These are phyloP conservation scores for Zaprionus kolodkinae DNA, from an alignment of 1,140 invertebrate genomes.

Conservation along the genomic window DNA sequence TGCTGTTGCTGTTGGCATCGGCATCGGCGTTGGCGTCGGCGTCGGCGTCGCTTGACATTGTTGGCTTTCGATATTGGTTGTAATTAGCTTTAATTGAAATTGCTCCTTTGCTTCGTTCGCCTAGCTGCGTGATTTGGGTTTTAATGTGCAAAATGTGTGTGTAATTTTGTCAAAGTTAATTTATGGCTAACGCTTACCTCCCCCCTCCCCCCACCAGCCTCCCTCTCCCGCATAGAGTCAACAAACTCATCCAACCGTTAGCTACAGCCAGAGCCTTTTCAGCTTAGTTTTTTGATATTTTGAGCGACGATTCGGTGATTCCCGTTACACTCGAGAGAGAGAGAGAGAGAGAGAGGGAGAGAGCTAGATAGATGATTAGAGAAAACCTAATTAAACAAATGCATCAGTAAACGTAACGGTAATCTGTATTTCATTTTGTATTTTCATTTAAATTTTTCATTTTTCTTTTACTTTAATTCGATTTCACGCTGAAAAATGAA, in stretches of 20 bases:
- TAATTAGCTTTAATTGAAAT: slow-evolving; percentile 83
- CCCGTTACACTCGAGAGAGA: too few relatives aligned
- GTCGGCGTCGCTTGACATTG: slow-evolving; percentile 64
- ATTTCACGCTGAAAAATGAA: neutral
- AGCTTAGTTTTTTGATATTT: slow-evolving; percentile 40
- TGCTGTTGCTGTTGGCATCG: slow-evolving; percentile 10
- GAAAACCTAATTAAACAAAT: slow-evolving; percentile 59
- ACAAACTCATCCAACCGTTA: slow-evolving; percentile 20
- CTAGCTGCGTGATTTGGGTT: slow-evolving; percentile 73
- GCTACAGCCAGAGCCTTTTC: slow-evolving; percentile 33
- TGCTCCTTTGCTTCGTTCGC: slow-evolving; percentile 68
- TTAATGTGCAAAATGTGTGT: slow-evolving; percentile 74
- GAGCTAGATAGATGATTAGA: slow-evolving; percentile 63
- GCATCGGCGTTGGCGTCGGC: slow-evolving; percentile 11
- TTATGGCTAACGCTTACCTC: slow-evolving; percentile 60
- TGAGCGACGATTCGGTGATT: slow-evolving; percentile 17
- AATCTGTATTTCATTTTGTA: slow-evolving; percentile 16
- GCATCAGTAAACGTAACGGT: slow-evolving; percentile 12
- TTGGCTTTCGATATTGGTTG: slow-evolving; percentile 83
- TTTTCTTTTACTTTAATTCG: neutral
- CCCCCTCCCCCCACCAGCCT: slow-evolving; percentile 8
- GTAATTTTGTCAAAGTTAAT: slow-evolving; percentile 81
- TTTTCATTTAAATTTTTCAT: neutral
- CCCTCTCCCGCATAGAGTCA: neutral
- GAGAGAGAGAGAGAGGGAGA: neutral